Evolutionary conservation across 2,113 vertebrate genomes (phyloP).

Genomic region (Paedocypris sp.): DNA sequence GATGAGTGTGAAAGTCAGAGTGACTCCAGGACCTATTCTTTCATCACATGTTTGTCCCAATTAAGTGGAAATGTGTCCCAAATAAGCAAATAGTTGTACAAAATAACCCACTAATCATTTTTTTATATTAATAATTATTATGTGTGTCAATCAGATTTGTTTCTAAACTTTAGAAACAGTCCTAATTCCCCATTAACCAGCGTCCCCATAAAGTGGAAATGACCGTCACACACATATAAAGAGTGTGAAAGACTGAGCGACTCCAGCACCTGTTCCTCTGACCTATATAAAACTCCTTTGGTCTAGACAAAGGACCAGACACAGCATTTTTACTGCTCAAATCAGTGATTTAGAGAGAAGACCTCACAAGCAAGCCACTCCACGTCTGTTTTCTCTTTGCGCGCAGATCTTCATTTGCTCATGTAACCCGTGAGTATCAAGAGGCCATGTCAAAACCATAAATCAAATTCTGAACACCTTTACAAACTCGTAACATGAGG

Average conservation of each 20-base stretch:
- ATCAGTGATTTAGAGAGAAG: constrained; percentile 11
- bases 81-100: too few relatives aligned
- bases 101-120: too few relatives aligned
- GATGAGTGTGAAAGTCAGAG: too few relatives aligned
- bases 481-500: not conserved
- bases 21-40: too few relatives aligned
- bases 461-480: not conserved
- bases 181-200: too few relatives aligned
- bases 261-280: constrained; percentile 1
- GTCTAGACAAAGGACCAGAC: not conserved
- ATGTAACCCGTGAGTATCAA: not conserved
- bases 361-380: not conserved
- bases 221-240: constrained; percentile 14
- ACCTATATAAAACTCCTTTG: constrained; percentile 11
- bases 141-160: too few relatives aligned
- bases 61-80: too few relatives aligned
- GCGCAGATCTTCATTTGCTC: not conserved
- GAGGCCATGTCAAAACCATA: not conserved
- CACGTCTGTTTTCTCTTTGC: not conserved
- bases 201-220: too few relatives aligned
- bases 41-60: too few relatives aligned
- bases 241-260: not conserved
- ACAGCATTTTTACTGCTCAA: not conserved
- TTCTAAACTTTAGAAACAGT: too few relatives aligned
- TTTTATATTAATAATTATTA: too few relatives aligned